These are phyloP conservation scores for Eubasilissa splendida DNA, from an alignment of 2,888 invertebrate genomes.

Conservation along the genomic window DNA sequence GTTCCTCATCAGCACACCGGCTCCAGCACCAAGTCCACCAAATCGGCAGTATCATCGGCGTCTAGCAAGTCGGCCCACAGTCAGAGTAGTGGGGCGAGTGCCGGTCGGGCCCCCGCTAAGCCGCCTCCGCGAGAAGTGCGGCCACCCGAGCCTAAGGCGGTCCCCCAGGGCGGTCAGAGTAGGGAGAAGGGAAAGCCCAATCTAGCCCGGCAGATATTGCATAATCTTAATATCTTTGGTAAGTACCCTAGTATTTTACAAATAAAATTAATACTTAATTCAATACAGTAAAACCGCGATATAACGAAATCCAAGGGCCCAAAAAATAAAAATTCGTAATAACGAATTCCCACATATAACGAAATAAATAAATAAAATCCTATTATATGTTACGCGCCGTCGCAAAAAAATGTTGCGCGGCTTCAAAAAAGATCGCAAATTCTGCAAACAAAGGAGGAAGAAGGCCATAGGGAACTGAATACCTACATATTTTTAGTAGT, in stretches of 20 bases:
- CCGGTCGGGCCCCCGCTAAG: conserved; percentile 60
- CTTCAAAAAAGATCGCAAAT: too few relatives aligned
- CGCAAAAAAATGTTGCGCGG: too few relatives aligned
- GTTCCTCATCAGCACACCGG: conserved; percentile 71
- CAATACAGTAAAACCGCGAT: too few relatives aligned
- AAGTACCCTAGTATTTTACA: conserved; percentile 60
- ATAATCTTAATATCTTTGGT: conserved; percentile 87
- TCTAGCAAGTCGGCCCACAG: conserved; percentile 60
- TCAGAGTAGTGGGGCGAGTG: conserved; percentile 59
- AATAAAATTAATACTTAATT: too few relatives aligned
- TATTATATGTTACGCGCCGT: too few relatives aligned
- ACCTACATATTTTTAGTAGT: too few relatives aligned
- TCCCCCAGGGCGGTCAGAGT: conserved; percentile 59
- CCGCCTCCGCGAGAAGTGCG: conserved; percentile 21
- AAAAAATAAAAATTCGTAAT: too few relatives aligned
- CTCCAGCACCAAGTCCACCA: conserved; percentile 67
- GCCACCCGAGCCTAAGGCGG: conserved; percentile 51
- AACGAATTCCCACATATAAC: too few relatives aligned
- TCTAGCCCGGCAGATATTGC: conserved; percentile 84
- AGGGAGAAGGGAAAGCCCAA: conserved; percentile 68
- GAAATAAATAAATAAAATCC: too few relatives aligned
- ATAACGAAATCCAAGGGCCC: too few relatives aligned
- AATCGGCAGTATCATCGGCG: conserved; percentile 63
- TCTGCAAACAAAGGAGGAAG: too few relatives aligned
- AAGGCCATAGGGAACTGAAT: too few relatives aligned